Evolutionary conservation across 2,888 invertebrate species (phyloP), one percentile per base, ranked within the genome.

Genomic region (Dasypogon diadema): DNA sequence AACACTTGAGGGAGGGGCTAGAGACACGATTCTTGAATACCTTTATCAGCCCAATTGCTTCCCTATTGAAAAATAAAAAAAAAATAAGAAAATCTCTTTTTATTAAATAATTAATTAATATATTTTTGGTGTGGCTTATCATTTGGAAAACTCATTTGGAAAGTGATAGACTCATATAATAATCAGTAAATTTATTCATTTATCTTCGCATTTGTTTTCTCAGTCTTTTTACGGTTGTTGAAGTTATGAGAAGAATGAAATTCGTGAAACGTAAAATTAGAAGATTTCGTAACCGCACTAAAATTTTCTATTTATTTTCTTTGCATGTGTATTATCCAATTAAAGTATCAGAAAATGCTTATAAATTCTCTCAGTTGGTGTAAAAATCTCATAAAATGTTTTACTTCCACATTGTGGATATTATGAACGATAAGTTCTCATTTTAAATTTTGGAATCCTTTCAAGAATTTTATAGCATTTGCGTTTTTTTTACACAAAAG

Each of bases 21-120:
- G 78, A 80, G 79, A 80, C 80, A 80, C 80, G 79, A 74, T 77
- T 78, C 77, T 78, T 77, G 77, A 58, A 76, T 73, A 76, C 74
- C 78, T 77, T 79, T 81, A 81, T 84, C 82, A 85, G 86, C 86
- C 86, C 85, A 85, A 85, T 84, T 83, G 85, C 86, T 86, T 86
- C 86, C 86, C 86, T 86, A 81, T 26, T 83, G 83, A 79, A 75
- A 78, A 54, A 80, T n/a, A 76, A 75, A 70, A 75, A 73, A 34
- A 76, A 60, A 54, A 51, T 21, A 54, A 10, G 12, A 30, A 68
- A 30, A 68, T 14, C 21, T 30, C 4, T 54, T 30, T 21, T n/a
- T 68, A 21, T 5, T 18, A 26, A 42, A 26, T 37, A 18, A 26
- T 26, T 8, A 21, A 42, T 24, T 8, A 42, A 14, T 54, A 34